Base-by-base conservation (phyloP, 92 coral and sea anemone species). In the Scolanthus callimorphus region DNA sequence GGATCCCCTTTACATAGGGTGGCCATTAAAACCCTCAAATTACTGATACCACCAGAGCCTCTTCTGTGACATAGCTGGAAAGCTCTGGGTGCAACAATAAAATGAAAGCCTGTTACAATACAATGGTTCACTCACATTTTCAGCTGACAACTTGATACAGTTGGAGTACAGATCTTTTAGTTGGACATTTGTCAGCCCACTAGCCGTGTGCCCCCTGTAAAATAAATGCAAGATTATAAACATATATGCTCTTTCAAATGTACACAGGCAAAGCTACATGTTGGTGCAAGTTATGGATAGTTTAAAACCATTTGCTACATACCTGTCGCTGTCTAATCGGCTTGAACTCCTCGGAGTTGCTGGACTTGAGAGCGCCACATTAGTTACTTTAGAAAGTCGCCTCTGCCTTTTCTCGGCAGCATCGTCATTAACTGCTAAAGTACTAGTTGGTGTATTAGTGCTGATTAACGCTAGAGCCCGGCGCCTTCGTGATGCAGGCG, bases 71-170 rank as follows among this genome's bases (percentile, higher is more conserved):
- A n/a, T n/a, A n/a, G n/a, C n/a, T n/a, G n/a, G n/a, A n/a, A n/a
- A n/a, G n/a, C n/a, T n/a, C n/a, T n/a, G n/a, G n/a, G n/a, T n/a
- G n/a, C n/a, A n/a, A n/a, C n/a, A n/a, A n/a, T n/a, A n/a, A n/a
- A n/a, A n/a, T n/a, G n/a, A n/a, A n/a, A n/a, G n/a, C n/a, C n/a
- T n/a, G n/a, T n/a, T n/a, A n/a, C n/a, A n/a, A n/a, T n/a, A n/a
- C n/a, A n/a, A n/a, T n/a, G n/a, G n/a, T n/a, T 6, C 59, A 46
- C 99, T 94, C 51, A 94, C 99, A 94, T 94, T 94, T 62, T 90
- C 88, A 21, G 94, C 83, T 21, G 99, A 94, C 20, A 94, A 63
- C 63, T 94, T 86, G 54, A 94, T 69, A 46, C 99, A 94, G 65
- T 89, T 89, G 3, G 99, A 84, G 55, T 94, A 94, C 70, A 94